A percentile compares a stretch with the other conserved stretches of the same genome.
These are phyloP conservation scores for Standfussiana lucernea DNA, from an alignment of 2,888 invertebrate genomes.

Conservation along the genomic window DNA sequence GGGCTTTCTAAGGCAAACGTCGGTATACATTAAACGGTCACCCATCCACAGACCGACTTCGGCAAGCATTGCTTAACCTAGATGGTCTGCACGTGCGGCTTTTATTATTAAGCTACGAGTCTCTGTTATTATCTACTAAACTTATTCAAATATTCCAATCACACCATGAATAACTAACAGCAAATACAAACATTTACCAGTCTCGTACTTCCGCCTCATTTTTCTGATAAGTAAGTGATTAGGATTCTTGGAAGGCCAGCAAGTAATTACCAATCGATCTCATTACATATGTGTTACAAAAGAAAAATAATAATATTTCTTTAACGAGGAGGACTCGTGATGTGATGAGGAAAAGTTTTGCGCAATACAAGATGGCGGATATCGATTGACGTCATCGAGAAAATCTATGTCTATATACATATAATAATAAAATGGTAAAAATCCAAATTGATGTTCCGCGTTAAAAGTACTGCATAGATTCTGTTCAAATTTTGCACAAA, in stretches of 20 bases:
- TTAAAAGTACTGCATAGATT: too few relatives aligned
- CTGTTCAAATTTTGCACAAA: too few relatives aligned
- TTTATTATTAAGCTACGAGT: neutral
- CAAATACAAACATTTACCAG: neutral
- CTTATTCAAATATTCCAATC: neutral
- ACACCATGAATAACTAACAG: neutral
- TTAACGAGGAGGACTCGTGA: neutral
- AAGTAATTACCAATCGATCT: neutral
- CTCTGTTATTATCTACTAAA: neutral
- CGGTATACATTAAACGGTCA: neutral
- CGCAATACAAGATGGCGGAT: neutral
- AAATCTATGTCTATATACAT: too few relatives aligned
- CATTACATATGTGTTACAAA: neutral
- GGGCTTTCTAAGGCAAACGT: neutral
- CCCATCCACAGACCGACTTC: neutral
- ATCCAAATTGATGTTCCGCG: too few relatives aligned
- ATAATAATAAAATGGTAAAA: too few relatives aligned
- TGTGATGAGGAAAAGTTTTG: neutral
- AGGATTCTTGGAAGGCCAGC: neutral
- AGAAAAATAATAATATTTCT: neutral
- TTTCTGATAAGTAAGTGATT: constrained; percentile 10
- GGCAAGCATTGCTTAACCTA: neutral
- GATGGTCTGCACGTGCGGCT: neutral
- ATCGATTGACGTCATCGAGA: neutral
- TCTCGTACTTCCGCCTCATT: neutral